These are phyloP conservation scores for Palaemon carinicauda DNA, from an alignment of 1,140 invertebrate genomes.

Conservation along the genomic window DNA sequence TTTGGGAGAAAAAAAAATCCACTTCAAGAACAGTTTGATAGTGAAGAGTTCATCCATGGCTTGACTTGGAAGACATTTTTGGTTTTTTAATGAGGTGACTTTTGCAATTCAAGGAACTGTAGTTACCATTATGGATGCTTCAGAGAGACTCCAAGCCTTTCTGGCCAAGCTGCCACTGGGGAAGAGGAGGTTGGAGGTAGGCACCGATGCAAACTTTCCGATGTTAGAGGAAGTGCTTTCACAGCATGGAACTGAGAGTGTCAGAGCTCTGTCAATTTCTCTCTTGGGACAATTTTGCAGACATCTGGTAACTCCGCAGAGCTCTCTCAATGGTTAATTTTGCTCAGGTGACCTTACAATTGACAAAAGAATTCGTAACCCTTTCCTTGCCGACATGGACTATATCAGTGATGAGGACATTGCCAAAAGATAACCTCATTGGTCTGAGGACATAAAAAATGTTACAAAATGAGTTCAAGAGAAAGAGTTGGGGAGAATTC, in stretches of 20 bases:
- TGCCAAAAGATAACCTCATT: slow-evolving; percentile 31
- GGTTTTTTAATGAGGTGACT: no score
- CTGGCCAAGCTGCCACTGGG: neutral
- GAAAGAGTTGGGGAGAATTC: slow-evolving; percentile 28
- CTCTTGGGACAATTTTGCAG: slow-evolving; percentile 26
- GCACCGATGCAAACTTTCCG: slow-evolving; percentile 16
- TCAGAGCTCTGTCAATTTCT: slow-evolving; percentile 13
- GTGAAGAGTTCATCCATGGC: no score
- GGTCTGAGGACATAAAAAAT: no score
- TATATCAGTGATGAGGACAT: slow-evolving; percentile 20
- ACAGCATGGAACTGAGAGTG: slow-evolving; percentile 24
- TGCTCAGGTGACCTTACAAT: neutral
- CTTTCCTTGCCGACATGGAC: slow-evolving; percentile 14
- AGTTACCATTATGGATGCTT: neutral
- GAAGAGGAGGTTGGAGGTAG: no score
- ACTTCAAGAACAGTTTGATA: no score
- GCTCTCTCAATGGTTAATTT: slow-evolving; percentile 1
- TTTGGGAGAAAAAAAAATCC: no score
- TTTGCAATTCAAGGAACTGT: neutral
- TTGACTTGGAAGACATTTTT: no score
- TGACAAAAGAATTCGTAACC: slow-evolving; percentile 22
- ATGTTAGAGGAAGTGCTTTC: slow-evolving; percentile 23
- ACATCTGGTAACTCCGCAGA: slow-evolving; percentile 18
- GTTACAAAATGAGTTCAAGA: slow-evolving; percentile 31
- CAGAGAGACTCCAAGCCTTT: neutral